Evolutionary conservation across 2,113 vertebrate species (phyloP), one percentile per base, ranked within the genome.

Genomic region (Narcine bancroftii): DNA sequence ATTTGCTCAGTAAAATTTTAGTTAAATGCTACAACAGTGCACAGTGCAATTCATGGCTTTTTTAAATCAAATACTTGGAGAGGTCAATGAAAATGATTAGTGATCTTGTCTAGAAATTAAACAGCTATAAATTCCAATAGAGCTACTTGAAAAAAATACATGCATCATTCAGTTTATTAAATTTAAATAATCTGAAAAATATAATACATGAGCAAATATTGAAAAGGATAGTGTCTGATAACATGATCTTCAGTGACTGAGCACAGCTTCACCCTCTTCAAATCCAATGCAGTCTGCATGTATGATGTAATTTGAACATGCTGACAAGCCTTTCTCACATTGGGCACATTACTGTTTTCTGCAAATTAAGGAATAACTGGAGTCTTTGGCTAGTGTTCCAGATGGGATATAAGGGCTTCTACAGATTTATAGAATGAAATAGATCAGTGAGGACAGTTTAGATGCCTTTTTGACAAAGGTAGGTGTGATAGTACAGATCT

Each of bases 101-200:
- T 45, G 89, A 69, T 47, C 39, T 24, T 91, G 89, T 45, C 39
- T 69, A 69, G 63, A 71, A 91, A 69, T 21, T 91, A 69, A 91
- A 91, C 10, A 47, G 60, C 63, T 47, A 71, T 91, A 47, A 91
- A 91, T 33, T 21, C 39, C 89, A 91, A 39, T 69, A 45, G 21
- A 69, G 63, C 87, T 45, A 63, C 45, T 39, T 45, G 87, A 42
- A 91, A 91, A n/a, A 65, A 21, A 19, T 26, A 1, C 87, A 69
- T 69, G 39, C 65, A 66, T 45, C 65, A 69, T 91, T 9, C 87
- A 65, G 87, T 91, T 45, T 91, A 63, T 91, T 69, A 63, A 69
- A 69, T 63, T 91, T 19, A 65, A 91, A 29, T 42, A 29, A 45
- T 29, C 24, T 69, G 4, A 45, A 69, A 91, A 42, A 17, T 42